phyloP scores from a whole-genome alignment of 2,888 invertebrate species.

The Pandemis corylana region DNA sequence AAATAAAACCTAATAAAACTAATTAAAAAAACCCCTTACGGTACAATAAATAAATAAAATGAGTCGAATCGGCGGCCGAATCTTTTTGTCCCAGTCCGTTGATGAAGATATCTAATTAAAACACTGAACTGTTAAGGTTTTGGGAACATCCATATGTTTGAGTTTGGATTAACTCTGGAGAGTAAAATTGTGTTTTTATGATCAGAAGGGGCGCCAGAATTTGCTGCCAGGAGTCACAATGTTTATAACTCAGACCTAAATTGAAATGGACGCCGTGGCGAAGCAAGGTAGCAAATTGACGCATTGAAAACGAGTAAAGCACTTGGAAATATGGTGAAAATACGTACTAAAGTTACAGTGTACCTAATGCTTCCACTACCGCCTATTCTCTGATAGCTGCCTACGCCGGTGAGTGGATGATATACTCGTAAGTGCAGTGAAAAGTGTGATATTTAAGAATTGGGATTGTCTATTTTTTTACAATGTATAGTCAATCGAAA shows the following conservation, averaged over 20 bases:
- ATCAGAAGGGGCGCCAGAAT: background rate
- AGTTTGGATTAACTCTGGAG: constrained; percentile 41
- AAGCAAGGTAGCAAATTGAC: too few species aligned
- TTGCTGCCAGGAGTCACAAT: background rate
- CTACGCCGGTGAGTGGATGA: too few species aligned
- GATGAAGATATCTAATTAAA: constrained; percentile 78
- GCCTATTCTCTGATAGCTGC: too few species aligned
- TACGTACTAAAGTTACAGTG: too few species aligned
- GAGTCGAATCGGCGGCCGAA: constrained; percentile 54
- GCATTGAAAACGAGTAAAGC: too few species aligned
- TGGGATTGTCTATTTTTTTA: too few species aligned
- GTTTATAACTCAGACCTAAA: background rate
- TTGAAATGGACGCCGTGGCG: too few species aligned
- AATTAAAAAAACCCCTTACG: constrained; percentile 79
- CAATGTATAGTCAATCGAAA: too few species aligned
- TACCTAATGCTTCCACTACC: too few species aligned
- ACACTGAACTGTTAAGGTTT: constrained; percentile 59
- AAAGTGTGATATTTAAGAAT: too few species aligned
- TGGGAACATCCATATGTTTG: constrained; percentile 65
- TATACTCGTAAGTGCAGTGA: too few species aligned
- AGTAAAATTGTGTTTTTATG: constrained; percentile 21
- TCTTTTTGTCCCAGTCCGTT: constrained; percentile 68
- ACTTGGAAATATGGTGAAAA: too few species aligned
- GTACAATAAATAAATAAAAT: constrained; percentile 77
- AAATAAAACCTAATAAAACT: constrained; percentile 75